Evolutionary conservation across 2,797 vertebrate genomes (phyloP).

Genomic region (Channa striata): DNA sequence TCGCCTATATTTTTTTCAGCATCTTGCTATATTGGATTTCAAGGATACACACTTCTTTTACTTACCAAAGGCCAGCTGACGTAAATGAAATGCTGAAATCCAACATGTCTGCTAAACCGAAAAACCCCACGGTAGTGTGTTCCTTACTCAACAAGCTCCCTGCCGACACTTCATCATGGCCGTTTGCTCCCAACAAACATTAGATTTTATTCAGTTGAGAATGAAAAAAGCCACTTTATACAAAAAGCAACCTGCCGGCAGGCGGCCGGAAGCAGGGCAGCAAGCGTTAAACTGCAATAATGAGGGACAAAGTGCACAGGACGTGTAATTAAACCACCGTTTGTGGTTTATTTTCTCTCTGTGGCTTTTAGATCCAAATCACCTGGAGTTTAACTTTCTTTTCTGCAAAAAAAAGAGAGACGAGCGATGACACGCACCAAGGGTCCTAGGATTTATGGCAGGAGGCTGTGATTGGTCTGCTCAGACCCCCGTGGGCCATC

Average conservation of each 20-base stretch:
- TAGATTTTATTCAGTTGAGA: slow-evolving; percentile 4
- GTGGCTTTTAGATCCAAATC: no score
- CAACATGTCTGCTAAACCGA: neutral
- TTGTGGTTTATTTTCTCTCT: no score
- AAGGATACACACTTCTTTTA: neutral
- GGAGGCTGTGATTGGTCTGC: neutral
- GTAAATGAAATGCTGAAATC: neutral
- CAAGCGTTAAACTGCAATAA: neutral
- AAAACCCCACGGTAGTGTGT: neutral
- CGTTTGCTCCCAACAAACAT: neutral
- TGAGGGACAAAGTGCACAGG: slow-evolving; percentile 3
- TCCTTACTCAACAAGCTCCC: neutral
- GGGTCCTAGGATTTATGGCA: neutral
- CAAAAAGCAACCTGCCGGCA: neutral
- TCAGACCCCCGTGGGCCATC: no score
- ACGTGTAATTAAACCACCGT: neutral
- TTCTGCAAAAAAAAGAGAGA: neutral
- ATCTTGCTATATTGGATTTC: neutral
- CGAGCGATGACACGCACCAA: neutral
- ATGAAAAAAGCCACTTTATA: slow-evolving; percentile 3
- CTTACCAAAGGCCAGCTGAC: slow-evolving; percentile 2
- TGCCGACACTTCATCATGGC: neutral
- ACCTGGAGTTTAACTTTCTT: neutral
- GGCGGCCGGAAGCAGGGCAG: neutral
- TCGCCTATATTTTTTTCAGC: no score